phyloP scores from a whole-genome alignment of 2,113 vertebrate genomes.

The Redunca redunca region DNA sequence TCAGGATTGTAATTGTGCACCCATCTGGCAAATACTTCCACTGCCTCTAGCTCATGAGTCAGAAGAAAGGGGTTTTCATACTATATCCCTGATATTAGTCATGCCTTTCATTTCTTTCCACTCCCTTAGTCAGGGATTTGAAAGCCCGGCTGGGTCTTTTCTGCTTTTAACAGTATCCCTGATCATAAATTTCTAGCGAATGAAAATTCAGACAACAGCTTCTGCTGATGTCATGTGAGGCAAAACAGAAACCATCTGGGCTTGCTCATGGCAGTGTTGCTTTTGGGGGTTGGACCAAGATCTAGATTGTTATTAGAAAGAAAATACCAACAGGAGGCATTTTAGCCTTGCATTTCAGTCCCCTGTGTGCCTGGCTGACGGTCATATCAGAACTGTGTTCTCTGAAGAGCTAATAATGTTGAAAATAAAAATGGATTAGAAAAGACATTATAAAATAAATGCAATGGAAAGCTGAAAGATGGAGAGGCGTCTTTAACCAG shows the following conservation, averaged over 20 bases:
- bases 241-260: constrained; percentile 67
- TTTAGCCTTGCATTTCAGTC: background rate
- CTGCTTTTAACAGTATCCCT: constrained; percentile 55
- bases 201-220: constrained; percentile 47
- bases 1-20: constrained; percentile 27
- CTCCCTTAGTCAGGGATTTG: constrained; percentile 25
- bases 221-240: constrained; percentile 63
- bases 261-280: constrained; percentile 7
- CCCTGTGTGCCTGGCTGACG: background rate
- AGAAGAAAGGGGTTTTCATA: constrained; percentile 41
- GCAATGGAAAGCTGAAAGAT: background rate
- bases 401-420: background rate
- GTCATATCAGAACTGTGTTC: background rate
- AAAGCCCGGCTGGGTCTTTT: constrained; percentile 47
- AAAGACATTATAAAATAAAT: background rate
- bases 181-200: constrained; percentile 60
- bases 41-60: background rate
- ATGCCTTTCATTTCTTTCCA: background rate
- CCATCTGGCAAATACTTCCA: constrained; percentile 11
- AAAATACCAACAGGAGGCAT: constrained; percentile 19
- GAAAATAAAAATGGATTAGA: background rate
- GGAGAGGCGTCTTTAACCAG: background rate
- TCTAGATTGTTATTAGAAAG: constrained; percentile 53
- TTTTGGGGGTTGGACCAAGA: constrained; percentile 33
- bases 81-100: background rate